Percentiles rank a stretch among this genome's conserved stretches.
phyloP scores from a whole-genome alignment of 2,113 vertebrate genomes.

The Elephantulus edwardii region DNA sequence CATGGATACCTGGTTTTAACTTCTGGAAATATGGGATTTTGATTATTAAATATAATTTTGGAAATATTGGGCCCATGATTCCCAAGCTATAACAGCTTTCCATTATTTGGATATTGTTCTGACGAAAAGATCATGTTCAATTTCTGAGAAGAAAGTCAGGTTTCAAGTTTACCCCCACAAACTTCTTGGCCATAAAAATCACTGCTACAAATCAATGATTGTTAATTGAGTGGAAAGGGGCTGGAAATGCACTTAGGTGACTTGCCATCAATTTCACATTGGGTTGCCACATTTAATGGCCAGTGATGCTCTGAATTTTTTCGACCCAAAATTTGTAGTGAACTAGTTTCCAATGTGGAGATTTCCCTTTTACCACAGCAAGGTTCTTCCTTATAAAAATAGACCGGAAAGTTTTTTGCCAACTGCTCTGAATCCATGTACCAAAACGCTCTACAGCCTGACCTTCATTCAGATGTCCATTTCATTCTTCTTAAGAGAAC shows the following conservation, averaged over 20 bases:
- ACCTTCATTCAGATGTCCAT: background rate
- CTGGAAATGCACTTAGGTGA: conserved; percentile 8
- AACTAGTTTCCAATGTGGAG: background rate
- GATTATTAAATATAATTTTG: conserved; percentile 17
- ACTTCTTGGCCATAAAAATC: conserved; percentile 16
- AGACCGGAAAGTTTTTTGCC: background rate
- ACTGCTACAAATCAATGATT: conserved; percentile 44
- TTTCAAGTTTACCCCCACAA: background rate
- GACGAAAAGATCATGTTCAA: background rate
- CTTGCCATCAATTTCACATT: background rate
- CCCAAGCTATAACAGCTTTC: background rate
- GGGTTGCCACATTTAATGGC: conserved; percentile 34
- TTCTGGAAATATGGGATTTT: conserved; percentile 43
- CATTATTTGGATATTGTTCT: conserved; percentile 6
- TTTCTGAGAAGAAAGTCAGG: conserved; percentile 35
- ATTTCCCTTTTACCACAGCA: background rate
- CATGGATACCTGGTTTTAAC: background rate
- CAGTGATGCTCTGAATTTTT: background rate
- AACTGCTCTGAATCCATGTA: conserved; percentile 17
- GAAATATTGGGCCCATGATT: background rate
- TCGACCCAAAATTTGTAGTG: background rate
- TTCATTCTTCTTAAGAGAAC: background rate
- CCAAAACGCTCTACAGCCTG: background rate
- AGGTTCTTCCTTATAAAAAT: conserved; percentile 3
- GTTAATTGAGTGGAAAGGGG: conserved; percentile 35